Base-by-base conservation (phyloP, 2,113 vertebrate species). In the Phrynocephalus versicolor region DNA sequence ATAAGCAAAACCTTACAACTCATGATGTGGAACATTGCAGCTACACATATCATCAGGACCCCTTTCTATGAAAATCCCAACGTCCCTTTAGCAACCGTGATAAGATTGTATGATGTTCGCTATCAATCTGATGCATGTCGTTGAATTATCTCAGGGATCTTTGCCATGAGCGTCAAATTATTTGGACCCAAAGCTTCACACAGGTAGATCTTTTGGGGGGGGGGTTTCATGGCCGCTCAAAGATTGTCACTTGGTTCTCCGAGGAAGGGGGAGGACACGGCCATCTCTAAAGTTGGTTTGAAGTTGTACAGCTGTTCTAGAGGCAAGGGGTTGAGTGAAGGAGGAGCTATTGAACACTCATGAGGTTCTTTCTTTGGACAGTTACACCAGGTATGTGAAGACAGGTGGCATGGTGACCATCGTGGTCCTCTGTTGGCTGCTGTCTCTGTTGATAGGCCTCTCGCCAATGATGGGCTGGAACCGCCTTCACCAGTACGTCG, bases 391-490 rank as follows among this genome's bases (percentile, higher is more conserved):
- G 1, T 69, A 95, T 75, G 92, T 97, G 75, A 96, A 94, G 27
- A 94, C 88, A 69, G 90, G 79, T 3, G 91, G 96, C 33, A 88
- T 94, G 71, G 83, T 95, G 33, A 91, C 89, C 69, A 85, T 82
- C 30, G 93, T 97, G 37, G 90, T 96, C 72, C 85, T 97, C 57
- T 96, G 96, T 94, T 97, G 97, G 95, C 62, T 97, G 79, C 88
- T 77, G 41, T 97, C 97, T 0, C 93, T 96, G 23, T 88, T 97
- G 37, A 92, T 94, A 2, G 96, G 96, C 62, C 97, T 97, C 27
- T 92, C 94, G 8, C 95, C 96, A 87, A 96, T 97, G 92, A 96
- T 97, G 33, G 89, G 94, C 86, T 94, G 93, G 58, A 93, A 96
- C 19, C 62, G 91, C 74, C 84, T 88, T 6, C 93, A 35, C 84